These are phyloP conservation scores for Psococerastis gibbosa DNA, from an alignment of 2,888 invertebrate species.

Conservation along the genomic window DNA sequence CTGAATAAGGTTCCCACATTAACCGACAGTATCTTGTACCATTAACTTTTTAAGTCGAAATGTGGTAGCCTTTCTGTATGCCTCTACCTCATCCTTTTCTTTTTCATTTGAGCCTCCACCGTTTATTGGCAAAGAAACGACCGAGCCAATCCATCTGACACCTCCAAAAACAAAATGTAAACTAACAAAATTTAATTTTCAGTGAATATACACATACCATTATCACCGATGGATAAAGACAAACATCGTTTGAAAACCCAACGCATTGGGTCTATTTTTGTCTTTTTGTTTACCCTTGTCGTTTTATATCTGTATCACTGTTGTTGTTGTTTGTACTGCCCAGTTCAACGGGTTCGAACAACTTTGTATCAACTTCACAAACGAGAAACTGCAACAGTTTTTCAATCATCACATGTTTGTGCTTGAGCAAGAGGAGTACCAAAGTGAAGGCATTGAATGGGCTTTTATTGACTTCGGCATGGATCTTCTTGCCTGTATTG, in stretches of 20 bases:
- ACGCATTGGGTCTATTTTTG: not conserved
- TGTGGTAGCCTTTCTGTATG: too few relatives aligned
- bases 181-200: too few relatives aligned
- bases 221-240: too few relatives aligned
- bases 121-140: not conserved
- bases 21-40: too few relatives aligned
- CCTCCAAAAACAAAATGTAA: too few relatives aligned
- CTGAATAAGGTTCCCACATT: too few relatives aligned
- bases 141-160: too few relatives aligned
- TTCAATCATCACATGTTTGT: conserved; percentile 96
- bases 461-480: conserved; percentile 89
- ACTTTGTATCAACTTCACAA: conserved; percentile 91
- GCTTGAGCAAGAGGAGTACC: conserved; percentile 89
- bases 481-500: conserved; percentile 81
- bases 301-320: not conserved
- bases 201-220: too few relatives aligned
- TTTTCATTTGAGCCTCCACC: not conserved
- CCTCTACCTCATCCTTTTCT: not conserved
- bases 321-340: conserved; percentile 22
- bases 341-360: conserved; percentile 91
- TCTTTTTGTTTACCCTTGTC: not conserved
- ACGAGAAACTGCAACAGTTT: conserved; percentile 88
- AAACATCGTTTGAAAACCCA: not conserved
- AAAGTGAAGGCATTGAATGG: conserved; percentile 79
- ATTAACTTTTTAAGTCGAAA: too few relatives aligned